Conservation (phyloP, 2,797 vertebrate genomes). For the Enteromius mattozi region DNA sequence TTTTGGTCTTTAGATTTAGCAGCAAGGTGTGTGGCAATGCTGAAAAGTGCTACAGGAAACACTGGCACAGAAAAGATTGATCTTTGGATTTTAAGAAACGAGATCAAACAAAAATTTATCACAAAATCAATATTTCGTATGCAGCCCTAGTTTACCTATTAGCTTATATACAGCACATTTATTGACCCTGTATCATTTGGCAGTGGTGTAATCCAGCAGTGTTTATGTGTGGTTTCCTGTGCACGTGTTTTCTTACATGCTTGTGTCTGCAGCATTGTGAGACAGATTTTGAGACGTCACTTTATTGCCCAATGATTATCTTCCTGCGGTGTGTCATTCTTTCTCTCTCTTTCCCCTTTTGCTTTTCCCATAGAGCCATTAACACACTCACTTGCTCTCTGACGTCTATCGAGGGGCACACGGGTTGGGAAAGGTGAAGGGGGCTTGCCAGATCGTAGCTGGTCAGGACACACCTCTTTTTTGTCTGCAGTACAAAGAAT, state of each 20-base stretch:
- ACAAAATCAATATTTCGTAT: not conserved
- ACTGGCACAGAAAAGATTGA: not conserved
- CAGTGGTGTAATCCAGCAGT: slow-evolving; percentile 18
- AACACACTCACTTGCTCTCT: slow-evolving; percentile 78
- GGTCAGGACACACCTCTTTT: slow-evolving; percentile 60
- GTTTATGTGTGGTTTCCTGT: slow-evolving; percentile 29
- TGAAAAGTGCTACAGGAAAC: not conserved
- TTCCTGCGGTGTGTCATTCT: slow-evolving; percentile 74
- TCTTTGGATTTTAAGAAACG: slow-evolving; percentile 9
- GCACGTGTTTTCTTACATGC: slow-evolving; percentile 26
- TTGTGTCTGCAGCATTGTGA: slow-evolving; percentile 55
- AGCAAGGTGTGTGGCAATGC: not conserved
- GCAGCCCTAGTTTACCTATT: not conserved
- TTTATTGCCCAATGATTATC: slow-evolving; percentile 76
- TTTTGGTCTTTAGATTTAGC: not conserved
- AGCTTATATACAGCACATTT: slow-evolving; percentile 34
- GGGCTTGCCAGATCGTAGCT: slow-evolving; percentile 47
- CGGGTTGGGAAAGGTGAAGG: slow-evolving; percentile 36
- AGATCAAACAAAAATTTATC: not conserved
- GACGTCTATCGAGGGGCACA: slow-evolving; percentile 71
- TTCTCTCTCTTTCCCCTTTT: slow-evolving; percentile 59
- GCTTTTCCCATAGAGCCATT: slow-evolving; percentile 64
- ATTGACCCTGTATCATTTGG: slow-evolving; percentile 10
- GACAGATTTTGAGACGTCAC: slow-evolving; percentile 74
- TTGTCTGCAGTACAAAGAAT: slow-evolving; percentile 51